Evolutionary conservation across 2,888 invertebrate species (phyloP).

Genomic region (Bembecia ichneumoniformis): DNA sequence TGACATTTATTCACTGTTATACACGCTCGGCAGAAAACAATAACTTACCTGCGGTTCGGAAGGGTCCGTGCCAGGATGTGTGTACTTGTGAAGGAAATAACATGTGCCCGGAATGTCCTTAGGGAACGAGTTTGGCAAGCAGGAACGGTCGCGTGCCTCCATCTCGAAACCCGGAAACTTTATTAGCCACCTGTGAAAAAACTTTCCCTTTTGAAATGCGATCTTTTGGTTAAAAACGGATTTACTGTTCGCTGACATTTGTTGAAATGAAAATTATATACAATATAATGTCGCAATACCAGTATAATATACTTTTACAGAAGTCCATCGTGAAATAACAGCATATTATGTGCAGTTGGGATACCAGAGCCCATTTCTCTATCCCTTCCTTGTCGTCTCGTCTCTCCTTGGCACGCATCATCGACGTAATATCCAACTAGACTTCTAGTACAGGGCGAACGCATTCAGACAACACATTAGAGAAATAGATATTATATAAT

Average conservation of each 20-base stretch:
- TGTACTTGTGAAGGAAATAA: constrained; percentile 86
- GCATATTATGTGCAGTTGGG: too few species aligned
- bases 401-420: too few species aligned
- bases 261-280: not conserved
- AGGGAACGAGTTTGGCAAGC: constrained; percentile 89
- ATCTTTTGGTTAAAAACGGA: constrained; percentile 1
- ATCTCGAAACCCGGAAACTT: constrained; percentile 83
- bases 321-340: too few species aligned
- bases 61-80: constrained; percentile 77
- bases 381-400: too few species aligned
- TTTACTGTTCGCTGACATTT: constrained; percentile 1
- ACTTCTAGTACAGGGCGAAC: too few species aligned
- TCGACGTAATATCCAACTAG: too few species aligned
- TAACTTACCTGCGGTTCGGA: constrained; percentile 67
- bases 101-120: constrained; percentile 84
- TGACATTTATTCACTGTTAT: too few species aligned
- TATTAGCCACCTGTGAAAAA: constrained; percentile 77
- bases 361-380: too few species aligned
- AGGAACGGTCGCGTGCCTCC: constrained; percentile 81
- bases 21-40: not conserved
- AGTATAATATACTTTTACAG: not conserved
- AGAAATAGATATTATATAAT: too few species aligned
- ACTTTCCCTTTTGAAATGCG: constrained; percentile 13
- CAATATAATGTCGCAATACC: not conserved
- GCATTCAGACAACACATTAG: too few species aligned